Conservation (phyloP, 2,113 vertebrate species). For the Bombycilla garrulus region DNA sequence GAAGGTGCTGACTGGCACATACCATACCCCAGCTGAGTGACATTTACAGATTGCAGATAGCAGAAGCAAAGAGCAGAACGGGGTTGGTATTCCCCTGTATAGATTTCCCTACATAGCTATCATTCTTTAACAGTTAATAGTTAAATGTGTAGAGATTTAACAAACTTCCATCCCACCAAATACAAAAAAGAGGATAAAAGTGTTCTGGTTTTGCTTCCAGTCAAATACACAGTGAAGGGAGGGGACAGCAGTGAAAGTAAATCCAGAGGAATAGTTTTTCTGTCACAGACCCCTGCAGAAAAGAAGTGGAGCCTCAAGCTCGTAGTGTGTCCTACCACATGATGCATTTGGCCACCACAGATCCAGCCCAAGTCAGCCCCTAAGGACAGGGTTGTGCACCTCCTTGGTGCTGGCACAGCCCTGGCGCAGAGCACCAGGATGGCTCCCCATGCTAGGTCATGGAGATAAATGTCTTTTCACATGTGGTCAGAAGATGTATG, state of each 20-base stretch:
- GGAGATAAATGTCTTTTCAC: background rate
- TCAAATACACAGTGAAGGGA: background rate
- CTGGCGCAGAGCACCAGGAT: background rate
- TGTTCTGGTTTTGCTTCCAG: background rate
- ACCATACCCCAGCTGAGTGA: background rate
- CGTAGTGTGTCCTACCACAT: background rate
- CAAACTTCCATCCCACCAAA: background rate
- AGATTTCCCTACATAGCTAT: background rate
- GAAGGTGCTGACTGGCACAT: constrained; percentile 5
- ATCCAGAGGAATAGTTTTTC: background rate
- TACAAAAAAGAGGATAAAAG: background rate
- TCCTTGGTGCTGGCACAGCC: background rate
- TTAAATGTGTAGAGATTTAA: background rate
- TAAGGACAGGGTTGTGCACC: background rate
- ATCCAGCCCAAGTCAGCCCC: background rate
- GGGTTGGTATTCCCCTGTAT: background rate
- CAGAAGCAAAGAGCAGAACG: background rate
- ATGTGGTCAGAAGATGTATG: rapidly evolving
- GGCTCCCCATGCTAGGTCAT: rapidly evolving
- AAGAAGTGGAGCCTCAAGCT: background rate
- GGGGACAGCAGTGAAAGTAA: background rate
- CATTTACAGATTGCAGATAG: background rate
- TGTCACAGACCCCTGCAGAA: background rate
- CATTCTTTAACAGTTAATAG: background rate
- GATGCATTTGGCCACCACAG: background rate